A percentile compares a stretch with the other conserved stretches of the same genome.
Evolutionary conservation across 2,113 vertebrate species (phyloP).

Genomic region (Lanius ludovicianus): DNA sequence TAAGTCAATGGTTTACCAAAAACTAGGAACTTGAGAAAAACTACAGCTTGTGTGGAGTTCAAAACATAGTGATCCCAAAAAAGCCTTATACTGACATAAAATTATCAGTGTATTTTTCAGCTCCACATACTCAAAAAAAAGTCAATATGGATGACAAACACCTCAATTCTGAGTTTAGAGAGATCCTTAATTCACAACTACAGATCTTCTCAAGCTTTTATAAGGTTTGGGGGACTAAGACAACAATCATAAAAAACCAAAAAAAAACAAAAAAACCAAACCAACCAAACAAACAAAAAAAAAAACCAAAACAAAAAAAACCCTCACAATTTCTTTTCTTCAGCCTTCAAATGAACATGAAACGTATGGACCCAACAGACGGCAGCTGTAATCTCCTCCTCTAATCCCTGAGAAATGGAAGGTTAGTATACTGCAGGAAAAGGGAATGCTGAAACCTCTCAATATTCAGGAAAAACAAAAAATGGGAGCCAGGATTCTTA

Average conservation of each 20-base stretch:
- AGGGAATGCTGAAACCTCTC: not conserved
- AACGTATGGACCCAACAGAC: not conserved
- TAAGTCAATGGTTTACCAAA: conserved; percentile 19
- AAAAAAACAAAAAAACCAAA: not conserved
- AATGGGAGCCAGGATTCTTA: not conserved
- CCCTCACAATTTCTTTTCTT: not conserved
- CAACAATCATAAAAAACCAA: not conserved
- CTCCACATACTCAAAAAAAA: not conserved
- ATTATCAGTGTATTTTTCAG: not conserved
- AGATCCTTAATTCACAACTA: not conserved
- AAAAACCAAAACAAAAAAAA: not conserved
- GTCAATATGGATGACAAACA: not conserved
- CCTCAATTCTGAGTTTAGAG: not conserved
- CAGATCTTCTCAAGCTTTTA: not conserved
- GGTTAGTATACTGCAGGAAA: not conserved
- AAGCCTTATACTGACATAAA: not conserved
- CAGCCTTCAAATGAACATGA: not conserved
- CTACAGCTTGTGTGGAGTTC: not conserved
- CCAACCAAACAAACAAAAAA: not conserved
- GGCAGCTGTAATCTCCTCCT: not conserved
- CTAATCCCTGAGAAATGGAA: not conserved
- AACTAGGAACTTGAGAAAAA: not conserved
- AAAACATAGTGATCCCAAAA: not conserved
- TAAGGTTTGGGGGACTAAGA: not conserved
- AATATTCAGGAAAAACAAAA: not conserved